Base-by-base conservation (phyloP, 2,888 invertebrate genomes). In the Crossocerus cetratus region DNA sequence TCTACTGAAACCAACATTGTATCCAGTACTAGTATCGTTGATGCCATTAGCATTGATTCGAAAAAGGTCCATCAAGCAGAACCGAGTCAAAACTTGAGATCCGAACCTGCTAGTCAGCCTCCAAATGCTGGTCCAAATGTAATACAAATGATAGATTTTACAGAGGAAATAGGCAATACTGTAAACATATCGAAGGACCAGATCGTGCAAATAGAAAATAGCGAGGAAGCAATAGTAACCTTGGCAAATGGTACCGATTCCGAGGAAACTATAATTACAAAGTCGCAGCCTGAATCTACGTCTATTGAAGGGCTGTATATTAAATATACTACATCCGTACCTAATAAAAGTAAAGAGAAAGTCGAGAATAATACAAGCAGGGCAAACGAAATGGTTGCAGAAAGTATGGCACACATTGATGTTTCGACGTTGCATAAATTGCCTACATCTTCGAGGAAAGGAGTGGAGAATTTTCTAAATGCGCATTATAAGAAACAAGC, bases 121-220 rank as follows among this genome's bases (percentile, higher is more conserved):
- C 86, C 89, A 60, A 84, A 81, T 44, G 82, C 84, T 2, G 82
- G 80, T 0, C 67, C 78, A 3, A 87, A 86, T 54, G 84, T 88
- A 32, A 86, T 89, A 54, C 89, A 89, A 3, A 89, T 89, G 3
- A 88, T 89, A 72, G 90, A 90, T 22, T 88, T 90, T 49, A 88
- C 89, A 21, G 89, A 90, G 43, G 87, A 87, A n/a, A 84, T 84
- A 43, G 76, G 72, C 45, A 83, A 77, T 49, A 79, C 81, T n/a
- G 18, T 82, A 16, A 76, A 79, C 5, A 63, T 81, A 1, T 65
- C 80, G 2, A 62, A 61, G 3, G 71, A 69, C 8, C 73, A 78
- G 8, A 69, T 78, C 2, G 55, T 69, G 55, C 70, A 74, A n/a
- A 74, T 76, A 14, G 42, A 80, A 14, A 72, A 74, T n/a, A 66